Conservation (phyloP, 1,140 invertebrate species). For the Gonioctena quinquepunctata region DNA sequence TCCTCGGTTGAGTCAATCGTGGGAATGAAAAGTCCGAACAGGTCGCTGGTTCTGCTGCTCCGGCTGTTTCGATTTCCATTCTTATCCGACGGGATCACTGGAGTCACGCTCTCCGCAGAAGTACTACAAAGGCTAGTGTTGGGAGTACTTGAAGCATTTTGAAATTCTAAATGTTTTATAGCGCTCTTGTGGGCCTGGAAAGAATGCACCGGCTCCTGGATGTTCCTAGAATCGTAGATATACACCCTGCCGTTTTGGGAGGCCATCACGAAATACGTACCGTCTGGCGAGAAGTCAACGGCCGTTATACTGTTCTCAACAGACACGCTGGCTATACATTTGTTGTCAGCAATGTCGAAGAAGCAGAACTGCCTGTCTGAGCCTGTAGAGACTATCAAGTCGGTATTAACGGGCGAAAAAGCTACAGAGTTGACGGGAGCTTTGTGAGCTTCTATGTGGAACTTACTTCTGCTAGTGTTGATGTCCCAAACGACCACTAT, state of each 20-base stretch:
- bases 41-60: constrained; percentile 16
- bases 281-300: constrained; percentile 48
- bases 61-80: neutral
- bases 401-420: constrained; percentile 46
- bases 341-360: constrained; percentile 41
- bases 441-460: constrained; percentile 40
- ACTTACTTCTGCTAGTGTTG: constrained; percentile 42
- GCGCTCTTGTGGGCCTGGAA: constrained; percentile 39
- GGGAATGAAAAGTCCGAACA: constrained; percentile 20
- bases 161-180: constrained; percentile 41
- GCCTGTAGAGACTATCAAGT: constrained; percentile 43
- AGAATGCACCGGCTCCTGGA: constrained; percentile 37
- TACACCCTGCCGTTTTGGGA: constrained; percentile 46
- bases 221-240: constrained; percentile 46
- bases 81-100: neutral
- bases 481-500: constrained; percentile 51
- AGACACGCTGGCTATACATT: constrained; percentile 33
- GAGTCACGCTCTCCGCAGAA: neutral
- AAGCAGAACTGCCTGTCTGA: constrained; percentile 46
- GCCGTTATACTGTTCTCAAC: constrained; percentile 44
- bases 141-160: constrained; percentile 20
- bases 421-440: constrained; percentile 41
- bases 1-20: neutral
- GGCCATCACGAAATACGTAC: constrained; percentile 41
- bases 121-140: constrained; percentile 3